Percentiles rank a stretch among this genome's conserved stretches.
phyloP scores from a whole-genome alignment of 1,140 invertebrate species.

The Amphibalanus amphitrite region DNA sequence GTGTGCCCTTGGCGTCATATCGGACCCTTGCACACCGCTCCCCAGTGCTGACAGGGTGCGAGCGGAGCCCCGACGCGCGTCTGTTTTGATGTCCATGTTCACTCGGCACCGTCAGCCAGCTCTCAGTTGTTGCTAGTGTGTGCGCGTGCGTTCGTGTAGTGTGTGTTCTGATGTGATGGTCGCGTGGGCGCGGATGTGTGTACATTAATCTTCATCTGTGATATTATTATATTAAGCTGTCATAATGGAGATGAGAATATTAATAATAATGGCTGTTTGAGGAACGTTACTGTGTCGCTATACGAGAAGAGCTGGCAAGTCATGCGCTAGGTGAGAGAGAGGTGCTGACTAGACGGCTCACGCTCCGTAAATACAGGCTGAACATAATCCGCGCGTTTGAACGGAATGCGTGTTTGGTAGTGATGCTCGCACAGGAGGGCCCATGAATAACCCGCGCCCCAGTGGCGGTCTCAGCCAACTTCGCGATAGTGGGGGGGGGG shows the following conservation, averaged over 20 bases:
- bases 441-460: too few relatives aligned
- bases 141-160: background rate
- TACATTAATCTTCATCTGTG: background rate
- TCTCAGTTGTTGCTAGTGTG: background rate
- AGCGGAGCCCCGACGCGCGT: background rate
- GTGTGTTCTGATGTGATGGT: too few relatives aligned
- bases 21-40: background rate
- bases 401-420: too few relatives aligned
- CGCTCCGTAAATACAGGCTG: too few relatives aligned
- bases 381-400: too few relatives aligned
- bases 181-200: background rate
- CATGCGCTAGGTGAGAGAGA: too few relatives aligned
- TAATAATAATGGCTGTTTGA: background rate
- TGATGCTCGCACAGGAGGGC: too few relatives aligned
- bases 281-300: background rate
- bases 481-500: too few relatives aligned
- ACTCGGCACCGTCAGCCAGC: background rate
- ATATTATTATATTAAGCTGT: constrained; percentile 2
- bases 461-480: too few relatives aligned
- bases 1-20: background rate
- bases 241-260: background rate
- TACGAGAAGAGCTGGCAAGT: too few relatives aligned
- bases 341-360: too few relatives aligned
- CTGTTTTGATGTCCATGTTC: background rate
- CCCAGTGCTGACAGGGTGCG: background rate